phyloP scores from a whole-genome alignment of 2,113 vertebrate species.

The Cavia aperea region DNA sequence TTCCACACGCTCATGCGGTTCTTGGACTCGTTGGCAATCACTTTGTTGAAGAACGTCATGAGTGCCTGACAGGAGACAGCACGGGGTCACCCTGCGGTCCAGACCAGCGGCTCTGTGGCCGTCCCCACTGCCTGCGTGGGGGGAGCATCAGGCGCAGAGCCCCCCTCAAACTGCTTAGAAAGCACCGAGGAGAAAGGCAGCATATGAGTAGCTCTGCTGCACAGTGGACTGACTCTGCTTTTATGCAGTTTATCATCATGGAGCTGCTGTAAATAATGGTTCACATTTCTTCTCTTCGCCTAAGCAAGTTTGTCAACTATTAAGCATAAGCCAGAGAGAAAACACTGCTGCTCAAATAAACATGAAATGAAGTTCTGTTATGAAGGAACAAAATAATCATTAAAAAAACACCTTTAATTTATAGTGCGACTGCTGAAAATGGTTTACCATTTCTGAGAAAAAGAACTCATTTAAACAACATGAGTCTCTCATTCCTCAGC shows the following conservation, averaged over 20 bases:
- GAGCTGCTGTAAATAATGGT: neutral
- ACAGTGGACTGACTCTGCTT: neutral
- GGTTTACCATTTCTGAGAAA: neutral
- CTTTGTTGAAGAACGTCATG: constrained; percentile 89
- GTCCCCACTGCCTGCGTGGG: too few species aligned
- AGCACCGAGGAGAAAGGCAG: neutral
- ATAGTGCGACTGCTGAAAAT: neutral
- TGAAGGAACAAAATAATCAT: constrained; percentile 14
- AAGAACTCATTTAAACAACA: neutral
- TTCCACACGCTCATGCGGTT: constrained; percentile 98
- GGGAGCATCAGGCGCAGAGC: too few species aligned
- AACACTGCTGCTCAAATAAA: constrained; percentile 10
- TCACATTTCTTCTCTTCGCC: neutral
- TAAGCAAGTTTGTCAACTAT: constrained; percentile 35
- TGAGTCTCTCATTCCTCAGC: neutral
- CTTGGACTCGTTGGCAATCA: constrained; percentile 89
- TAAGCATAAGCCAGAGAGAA: constrained; percentile 26
- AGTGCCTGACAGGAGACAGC: constrained; percentile 79
- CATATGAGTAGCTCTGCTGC: too few species aligned
- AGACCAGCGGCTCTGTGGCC: neutral
- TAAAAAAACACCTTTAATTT: neutral
- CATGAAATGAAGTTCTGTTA: neutral
- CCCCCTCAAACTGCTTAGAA: neutral
- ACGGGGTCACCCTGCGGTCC: neutral
- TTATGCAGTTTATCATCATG: neutral